These are phyloP conservation scores for Oasisia sp. DNA, from an alignment of 2,888 invertebrate species.

Conservation along the genomic window DNA sequence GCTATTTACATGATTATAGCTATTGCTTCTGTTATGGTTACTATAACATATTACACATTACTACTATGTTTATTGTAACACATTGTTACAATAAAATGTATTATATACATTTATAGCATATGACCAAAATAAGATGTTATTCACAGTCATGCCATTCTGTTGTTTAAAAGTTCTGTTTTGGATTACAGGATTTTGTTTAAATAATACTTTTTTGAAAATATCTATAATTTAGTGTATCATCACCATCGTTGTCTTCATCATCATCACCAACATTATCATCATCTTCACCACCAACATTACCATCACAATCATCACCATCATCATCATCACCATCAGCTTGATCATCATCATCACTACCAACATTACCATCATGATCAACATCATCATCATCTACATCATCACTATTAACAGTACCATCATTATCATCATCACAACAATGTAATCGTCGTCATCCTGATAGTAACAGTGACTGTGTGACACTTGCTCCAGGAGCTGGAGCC, in stretches of 20 bases:
- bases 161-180: too few species aligned
- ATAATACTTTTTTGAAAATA: background rate
- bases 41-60: too few species aligned
- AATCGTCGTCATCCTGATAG: too few species aligned
- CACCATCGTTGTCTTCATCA: background rate
- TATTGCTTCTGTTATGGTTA: too few species aligned
- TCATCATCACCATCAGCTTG: constrained; percentile 20
- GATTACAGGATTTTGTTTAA: background rate
- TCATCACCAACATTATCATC: background rate
- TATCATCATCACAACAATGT: background rate
- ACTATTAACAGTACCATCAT: background rate
- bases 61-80: too few species aligned
- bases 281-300: background rate
- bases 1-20: too few species aligned
- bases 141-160: too few species aligned
- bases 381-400: too few species aligned
- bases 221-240: background rate
- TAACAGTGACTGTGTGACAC: background rate
- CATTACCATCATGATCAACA: background rate
- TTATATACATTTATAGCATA: too few species aligned
- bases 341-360: background rate
- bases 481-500: constrained; percentile 58
- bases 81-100: too few species aligned
- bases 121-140: too few species aligned
- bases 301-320: too few species aligned